Conservation (phyloP, 1,140 invertebrate species). For the Scylla paramamosain region DNA sequence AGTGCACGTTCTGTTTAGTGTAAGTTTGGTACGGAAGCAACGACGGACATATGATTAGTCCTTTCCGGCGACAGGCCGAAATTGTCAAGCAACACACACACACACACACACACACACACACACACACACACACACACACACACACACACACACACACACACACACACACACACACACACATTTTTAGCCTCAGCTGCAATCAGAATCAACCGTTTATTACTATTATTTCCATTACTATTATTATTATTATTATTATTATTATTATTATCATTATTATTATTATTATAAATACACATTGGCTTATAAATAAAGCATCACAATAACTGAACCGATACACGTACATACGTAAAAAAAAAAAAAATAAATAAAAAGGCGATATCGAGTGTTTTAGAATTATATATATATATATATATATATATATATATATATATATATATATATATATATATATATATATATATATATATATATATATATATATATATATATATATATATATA, state of each 20-base stretch:
- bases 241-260: constrained; percentile 15
- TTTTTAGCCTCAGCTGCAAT: not conserved
- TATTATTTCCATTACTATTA: constrained; percentile 13
- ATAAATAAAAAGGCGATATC: too few species aligned
- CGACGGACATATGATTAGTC: not conserved
- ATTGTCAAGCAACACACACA: not conserved
- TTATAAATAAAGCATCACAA: too few species aligned
- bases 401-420: too few species aligned
- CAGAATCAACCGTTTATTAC: not conserved
- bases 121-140: not conserved
- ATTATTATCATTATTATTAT: constrained; percentile 30
- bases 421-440: too few species aligned
- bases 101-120: constrained; percentile 20
- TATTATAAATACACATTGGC: not conserved
- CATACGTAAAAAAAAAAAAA: too few species aligned
- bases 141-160: too few species aligned
- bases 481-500: too few species aligned
- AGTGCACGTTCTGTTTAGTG: not conserved
- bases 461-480: too few species aligned
- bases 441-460: too few species aligned
- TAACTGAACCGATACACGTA: too few species aligned
- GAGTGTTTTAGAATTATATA: too few species aligned
- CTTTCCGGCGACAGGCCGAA: not conserved
- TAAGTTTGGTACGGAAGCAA: not conserved
- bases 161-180: too few species aligned